These are phyloP conservation scores for Esox niger DNA, from an alignment of 2,113 vertebrate genomes.

Conservation along the genomic window DNA sequence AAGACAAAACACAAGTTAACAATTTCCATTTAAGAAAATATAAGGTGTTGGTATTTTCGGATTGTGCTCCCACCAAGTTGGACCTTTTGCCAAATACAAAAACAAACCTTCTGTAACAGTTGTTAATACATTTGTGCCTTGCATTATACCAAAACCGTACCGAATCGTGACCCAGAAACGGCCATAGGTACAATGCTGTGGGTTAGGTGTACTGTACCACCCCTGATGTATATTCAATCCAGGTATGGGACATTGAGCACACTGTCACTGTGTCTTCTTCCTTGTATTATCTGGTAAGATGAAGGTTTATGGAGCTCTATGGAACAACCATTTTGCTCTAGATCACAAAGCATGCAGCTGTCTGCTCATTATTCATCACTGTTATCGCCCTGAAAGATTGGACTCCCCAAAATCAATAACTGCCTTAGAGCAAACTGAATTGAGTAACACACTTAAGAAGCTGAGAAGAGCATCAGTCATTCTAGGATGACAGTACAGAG, in stretches of 20 bases:
- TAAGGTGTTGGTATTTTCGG: too few relatives aligned
- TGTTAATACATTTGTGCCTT: too few relatives aligned
- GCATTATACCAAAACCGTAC: too few relatives aligned
- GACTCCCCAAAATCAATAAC: conserved; percentile 63
- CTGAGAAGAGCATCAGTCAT: conserved; percentile 32
- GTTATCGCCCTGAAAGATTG: conserved; percentile 65
- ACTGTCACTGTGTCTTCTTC: conserved; percentile 39
- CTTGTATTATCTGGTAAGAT: conserved; percentile 47
- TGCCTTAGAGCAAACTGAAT: conserved; percentile 56
- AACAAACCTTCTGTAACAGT: too few relatives aligned
- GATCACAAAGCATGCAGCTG: conserved; percentile 61
- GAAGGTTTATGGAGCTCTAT: conserved; percentile 51
- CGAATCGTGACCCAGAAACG: too few relatives aligned
- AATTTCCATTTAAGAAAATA: too few relatives aligned
- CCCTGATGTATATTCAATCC: conserved; percentile 15
- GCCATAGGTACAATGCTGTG: too few relatives aligned
- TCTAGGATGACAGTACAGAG: background rate
- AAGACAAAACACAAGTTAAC: too few relatives aligned
- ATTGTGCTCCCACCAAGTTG: too few relatives aligned
- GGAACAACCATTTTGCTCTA: conserved; percentile 48
- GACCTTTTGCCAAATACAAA: too few relatives aligned
- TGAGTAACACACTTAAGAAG: conserved; percentile 25
- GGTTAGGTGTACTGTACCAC: too few relatives aligned
- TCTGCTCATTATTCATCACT: conserved; percentile 68
- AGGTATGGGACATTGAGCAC: conserved; percentile 40